A percentile compares a stretch with the other conserved stretches of the same genome.
Conservation (phyloP, 2,888 invertebrate species). For the Pristionchus fissidentatus region DNA sequence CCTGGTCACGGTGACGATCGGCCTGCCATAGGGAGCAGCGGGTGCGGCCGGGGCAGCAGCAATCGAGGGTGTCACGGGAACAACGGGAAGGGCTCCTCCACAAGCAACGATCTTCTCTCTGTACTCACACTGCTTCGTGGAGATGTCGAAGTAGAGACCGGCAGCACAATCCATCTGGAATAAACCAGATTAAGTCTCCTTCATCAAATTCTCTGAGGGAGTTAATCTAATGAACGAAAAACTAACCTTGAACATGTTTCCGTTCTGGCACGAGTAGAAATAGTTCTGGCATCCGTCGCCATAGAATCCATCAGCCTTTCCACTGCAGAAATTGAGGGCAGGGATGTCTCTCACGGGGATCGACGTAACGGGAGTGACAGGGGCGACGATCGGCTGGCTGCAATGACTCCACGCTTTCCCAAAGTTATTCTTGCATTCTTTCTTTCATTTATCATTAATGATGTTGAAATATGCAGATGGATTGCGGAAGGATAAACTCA, state of each 20-base stretch:
- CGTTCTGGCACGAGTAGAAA: constrained; percentile 33
- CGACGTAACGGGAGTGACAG: constrained; percentile 6
- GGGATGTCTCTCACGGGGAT: not conserved
- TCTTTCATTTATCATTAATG: too few relatives aligned
- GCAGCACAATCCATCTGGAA: constrained; percentile 37
- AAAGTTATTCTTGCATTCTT: too few relatives aligned
- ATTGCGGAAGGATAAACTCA: not conserved
- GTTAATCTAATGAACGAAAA: not conserved
- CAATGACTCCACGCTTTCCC: not conserved
- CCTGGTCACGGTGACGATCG: not conserved
- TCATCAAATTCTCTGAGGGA: not conserved
- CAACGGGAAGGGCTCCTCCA: constrained; percentile 28
- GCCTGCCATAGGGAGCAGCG: not conserved
- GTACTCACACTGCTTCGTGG: constrained; percentile 13
- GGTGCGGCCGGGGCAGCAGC: not conserved
- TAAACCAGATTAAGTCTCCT: not conserved
- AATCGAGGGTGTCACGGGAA: not conserved
- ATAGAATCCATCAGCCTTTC: constrained; percentile 42
- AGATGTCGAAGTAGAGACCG: constrained; percentile 30
- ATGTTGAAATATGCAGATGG: not conserved
- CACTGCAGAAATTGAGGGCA: constrained; percentile 20
- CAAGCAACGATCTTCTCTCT: not conserved
- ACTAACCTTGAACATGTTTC: not conserved
- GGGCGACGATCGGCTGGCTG: not conserved
- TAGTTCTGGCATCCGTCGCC: constrained; percentile 33